Evolutionary conservation across 1,140 invertebrate genomes (phyloP), one percentile per base, ranked within the genome.

Genomic region (Camponotus floridanus): DNA sequence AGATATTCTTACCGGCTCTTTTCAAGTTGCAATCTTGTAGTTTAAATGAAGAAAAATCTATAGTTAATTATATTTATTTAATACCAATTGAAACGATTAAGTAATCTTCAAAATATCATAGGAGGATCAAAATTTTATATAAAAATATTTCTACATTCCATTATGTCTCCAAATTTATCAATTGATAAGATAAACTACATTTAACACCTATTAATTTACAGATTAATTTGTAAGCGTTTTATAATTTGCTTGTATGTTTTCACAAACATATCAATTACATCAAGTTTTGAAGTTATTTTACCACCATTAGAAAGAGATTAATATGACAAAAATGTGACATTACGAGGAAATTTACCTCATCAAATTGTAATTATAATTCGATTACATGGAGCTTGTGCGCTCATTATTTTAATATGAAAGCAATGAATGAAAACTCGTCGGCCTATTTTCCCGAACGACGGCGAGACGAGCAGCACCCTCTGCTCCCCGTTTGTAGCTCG

Each of bases 361-460:
- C 31, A 31, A 51, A 5, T 15, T 21, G n/a, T 11, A 21, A 71
- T 71, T 42, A 31, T 39, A 57, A 57, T 42, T 80, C 65, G 21
- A 80, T 26, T 71, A 51, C 18, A 26, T 62, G 26, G n/a, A 36
- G 64, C 45, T 57, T 18, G 65, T 45, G 13, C 51, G 33, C 55
- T 64, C 39, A 26, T 84, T 42, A 51, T 61, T 76, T 74, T 76
- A 18, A 33, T 67, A 65, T 57, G 76, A 85, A 48, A 61, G 61
- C 73, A 78, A 55, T 85, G 73, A 78, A 78, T 85, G 83, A 78
- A 85, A 85, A 85, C 83, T 78, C 21, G 83, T 85, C 61, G 83
- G 83, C 73, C 83, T 85, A 76, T 76, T 85, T 85, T 85, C 36
- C 36, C 36, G 36, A 76, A 62, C 70, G 57, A 62, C 57, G 31